Evolutionary conservation across 2,797 vertebrate genomes (phyloP), one percentile per base, ranked within the genome.

Genomic region (Erpetoichthys calabaricus): DNA sequence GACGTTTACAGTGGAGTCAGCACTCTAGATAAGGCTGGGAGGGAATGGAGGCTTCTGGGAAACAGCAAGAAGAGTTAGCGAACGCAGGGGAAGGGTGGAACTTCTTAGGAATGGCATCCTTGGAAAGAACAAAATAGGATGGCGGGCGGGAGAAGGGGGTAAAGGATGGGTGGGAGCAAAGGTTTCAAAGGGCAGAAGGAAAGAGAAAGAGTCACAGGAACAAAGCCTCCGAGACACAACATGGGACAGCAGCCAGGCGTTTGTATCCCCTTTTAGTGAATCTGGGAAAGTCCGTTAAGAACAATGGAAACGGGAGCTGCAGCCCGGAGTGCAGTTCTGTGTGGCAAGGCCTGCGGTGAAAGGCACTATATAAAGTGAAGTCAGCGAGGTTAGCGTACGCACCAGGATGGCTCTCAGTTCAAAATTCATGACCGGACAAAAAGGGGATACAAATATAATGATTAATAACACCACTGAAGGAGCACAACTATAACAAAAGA

Each of bases 201-300:
- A 72, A 70, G 85, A 91, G 87, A 90, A 90, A 88, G 80, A 80
- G 79, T 78, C 87, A 85, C 86, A 86, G 84, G 84, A 81, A 78
- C 77, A 80, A 84, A 75, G 68, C 80, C 86, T 81, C 81, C 78
- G 75, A 70, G 53, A 53, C 42, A 65, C 63, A 65, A 8, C 52
- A 50, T 59, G 25, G 25, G 25, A 25, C 25, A 25, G 25, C 25
- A 65, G 68, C 5, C 8, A 56, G 59, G 57, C 72, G 75, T 73
- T 75, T 70, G 67, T 65, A 74, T 74, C 68, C 70, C 61, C 60
- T 62, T 62, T 42, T 44, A 46, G 57, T 42, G 56, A 54, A 5
- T 47, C 6, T 6, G 9, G 9, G 9, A 47, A 47, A 47, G 47
- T 6, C 47, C 9, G 47, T 25, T 25, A 25, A 25, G 25, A 25